Evolutionary conservation across 2,113 vertebrate genomes (phyloP).

Genomic region (Spea bombifrons): DNA sequence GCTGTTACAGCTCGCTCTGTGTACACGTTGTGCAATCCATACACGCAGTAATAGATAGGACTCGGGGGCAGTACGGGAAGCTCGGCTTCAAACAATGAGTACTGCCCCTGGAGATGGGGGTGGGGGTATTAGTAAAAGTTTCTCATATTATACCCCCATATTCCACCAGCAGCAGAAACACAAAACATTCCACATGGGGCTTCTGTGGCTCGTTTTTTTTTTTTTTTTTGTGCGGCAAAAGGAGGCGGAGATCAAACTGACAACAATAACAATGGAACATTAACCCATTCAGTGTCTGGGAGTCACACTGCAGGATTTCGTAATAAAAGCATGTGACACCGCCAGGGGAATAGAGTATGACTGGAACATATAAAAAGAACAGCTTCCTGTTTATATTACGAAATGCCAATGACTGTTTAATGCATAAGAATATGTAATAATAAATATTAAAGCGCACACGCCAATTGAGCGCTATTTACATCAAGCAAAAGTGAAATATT

Average conservation of each 20-base stretch:
- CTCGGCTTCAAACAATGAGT: neutral
- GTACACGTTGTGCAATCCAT: conserved; percentile 20
- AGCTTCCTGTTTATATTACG: too few relatives aligned
- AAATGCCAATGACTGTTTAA: too few relatives aligned
- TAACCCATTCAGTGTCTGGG: conserved; percentile 6
- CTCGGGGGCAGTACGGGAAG: neutral
- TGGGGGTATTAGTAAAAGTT: neutral
- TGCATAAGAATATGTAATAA: too few relatives aligned
- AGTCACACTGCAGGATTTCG: conserved; percentile 2
- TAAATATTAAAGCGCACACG: too few relatives aligned
- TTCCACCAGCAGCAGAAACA: neutral
- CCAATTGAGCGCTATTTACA: too few relatives aligned
- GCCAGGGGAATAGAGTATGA: too few relatives aligned
- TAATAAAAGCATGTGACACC: neutral
- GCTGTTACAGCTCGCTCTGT: neutral
- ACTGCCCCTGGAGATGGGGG: neutral
- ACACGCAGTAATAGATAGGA: neutral
- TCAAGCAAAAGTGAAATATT: too few relatives aligned
- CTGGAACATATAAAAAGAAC: too few relatives aligned
- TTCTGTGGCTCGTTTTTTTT: neutral
- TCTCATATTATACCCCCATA: neutral
- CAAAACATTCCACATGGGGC: neutral
- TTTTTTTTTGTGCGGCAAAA: conserved; percentile 22
- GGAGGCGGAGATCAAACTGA: conserved; percentile 30
- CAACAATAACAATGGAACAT: conserved; percentile 40